Conservation (phyloP, 2,113 vertebrate genomes). For the Dolichallabes microphthalmus region DNA sequence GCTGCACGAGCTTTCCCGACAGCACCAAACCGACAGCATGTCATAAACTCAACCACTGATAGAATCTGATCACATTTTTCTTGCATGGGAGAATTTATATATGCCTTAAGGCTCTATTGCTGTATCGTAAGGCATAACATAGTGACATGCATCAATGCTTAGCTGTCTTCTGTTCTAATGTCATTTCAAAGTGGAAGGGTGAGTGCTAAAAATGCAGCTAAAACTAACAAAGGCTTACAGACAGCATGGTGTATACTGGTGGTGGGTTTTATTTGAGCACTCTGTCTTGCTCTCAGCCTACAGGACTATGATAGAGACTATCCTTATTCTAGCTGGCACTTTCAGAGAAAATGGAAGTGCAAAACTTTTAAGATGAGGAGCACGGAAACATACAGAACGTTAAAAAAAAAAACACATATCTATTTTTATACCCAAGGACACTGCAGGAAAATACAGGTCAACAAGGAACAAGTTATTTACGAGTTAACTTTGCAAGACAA, state of each 20-base stretch:
- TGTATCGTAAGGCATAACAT: not conserved
- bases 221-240: not conserved
- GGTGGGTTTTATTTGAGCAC: conserved; percentile 18
- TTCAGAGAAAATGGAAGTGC: not conserved
- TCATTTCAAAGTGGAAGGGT: conserved; percentile 2
- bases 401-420: not conserved
- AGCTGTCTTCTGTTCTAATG: conserved; percentile 13
- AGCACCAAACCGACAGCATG: not conserved
- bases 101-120: not conserved
- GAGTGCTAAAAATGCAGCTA: not conserved
- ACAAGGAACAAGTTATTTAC: not conserved
- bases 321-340: not conserved
- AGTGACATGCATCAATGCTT: not conserved
- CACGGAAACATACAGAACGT: not conserved
- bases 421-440: not conserved
- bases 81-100: not conserved
- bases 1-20: not conserved
- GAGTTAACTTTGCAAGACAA: no score
- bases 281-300: conserved; percentile 22
- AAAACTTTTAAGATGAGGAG: not conserved
- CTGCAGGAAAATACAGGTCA: not conserved
- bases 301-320: not conserved
- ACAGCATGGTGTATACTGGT: not conserved
- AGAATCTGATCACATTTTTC: conserved; percentile 8
- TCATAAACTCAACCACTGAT: conserved; percentile 6